A percentile compares a stretch with the other conserved stretches of the same genome.
Conservation (phyloP, 2,797 vertebrate genomes). For the Erithacus rubecula region DNA sequence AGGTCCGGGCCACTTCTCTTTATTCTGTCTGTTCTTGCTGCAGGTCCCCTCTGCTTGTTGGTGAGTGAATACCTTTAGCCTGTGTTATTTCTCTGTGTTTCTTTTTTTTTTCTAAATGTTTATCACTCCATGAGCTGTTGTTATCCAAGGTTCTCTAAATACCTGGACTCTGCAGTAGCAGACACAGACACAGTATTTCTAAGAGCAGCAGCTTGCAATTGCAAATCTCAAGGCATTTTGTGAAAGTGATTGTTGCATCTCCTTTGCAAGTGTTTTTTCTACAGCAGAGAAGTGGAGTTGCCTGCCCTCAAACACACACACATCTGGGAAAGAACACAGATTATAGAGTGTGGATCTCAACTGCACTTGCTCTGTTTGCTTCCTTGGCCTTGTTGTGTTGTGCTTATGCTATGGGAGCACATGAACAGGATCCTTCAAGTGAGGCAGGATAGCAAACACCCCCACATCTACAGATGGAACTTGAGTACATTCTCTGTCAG, state of each 20-base stretch:
- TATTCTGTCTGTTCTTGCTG: not conserved
- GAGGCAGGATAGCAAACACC: not conserved
- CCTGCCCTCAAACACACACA: not conserved
- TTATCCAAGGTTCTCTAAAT: not conserved
- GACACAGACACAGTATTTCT: not conserved
- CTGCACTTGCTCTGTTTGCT: not conserved
- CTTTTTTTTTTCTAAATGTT: not conserved
- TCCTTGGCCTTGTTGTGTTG: not conserved
- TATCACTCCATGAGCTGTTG: not conserved
- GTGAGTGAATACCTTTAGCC: not conserved
- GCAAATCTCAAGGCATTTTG: not conserved
- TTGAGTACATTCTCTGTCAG: not conserved
- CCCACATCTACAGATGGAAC: not conserved
- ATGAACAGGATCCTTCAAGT: not conserved
- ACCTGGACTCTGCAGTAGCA: accelerated
- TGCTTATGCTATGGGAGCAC: accelerated
- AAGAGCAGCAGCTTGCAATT: not conserved
- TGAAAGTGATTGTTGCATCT: not conserved
- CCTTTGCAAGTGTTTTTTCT: not conserved
- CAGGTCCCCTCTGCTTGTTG: not conserved
- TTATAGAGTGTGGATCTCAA: accelerated
- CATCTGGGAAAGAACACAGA: not conserved
- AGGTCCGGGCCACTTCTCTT: not conserved
- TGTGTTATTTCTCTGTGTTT: not conserved
- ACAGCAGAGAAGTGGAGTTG: not conserved